Evolutionary conservation across 1,140 invertebrate species (phyloP).

Genomic region (Ectropis grisescens): DNA sequence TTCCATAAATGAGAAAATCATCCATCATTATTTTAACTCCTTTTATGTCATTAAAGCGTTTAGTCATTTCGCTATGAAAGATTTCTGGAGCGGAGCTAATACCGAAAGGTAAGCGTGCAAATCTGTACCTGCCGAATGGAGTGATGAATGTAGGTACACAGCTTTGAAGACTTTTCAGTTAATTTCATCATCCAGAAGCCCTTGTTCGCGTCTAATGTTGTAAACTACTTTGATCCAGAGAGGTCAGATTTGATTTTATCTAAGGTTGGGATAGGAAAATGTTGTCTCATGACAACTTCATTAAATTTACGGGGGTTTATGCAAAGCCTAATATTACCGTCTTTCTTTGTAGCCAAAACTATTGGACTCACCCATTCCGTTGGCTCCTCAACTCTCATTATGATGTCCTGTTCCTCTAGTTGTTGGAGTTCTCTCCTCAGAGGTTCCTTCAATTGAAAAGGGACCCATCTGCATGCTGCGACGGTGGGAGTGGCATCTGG

Average conservation of each 20-base stretch:
- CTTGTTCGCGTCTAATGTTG: slow-evolving; percentile 4
- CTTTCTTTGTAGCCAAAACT: slow-evolving; percentile 1
- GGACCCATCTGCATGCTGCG: slow-evolving; percentile 1
- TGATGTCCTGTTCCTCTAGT: background rate
- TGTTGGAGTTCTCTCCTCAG: background rate
- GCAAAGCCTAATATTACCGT: slow-evolving; percentile 3
- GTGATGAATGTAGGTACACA: slow-evolving; percentile 5
- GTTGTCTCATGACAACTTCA: slow-evolving; percentile 1
- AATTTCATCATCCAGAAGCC: slow-evolving; percentile 3
- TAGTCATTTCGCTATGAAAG: slow-evolving; percentile 26
- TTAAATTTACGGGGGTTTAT: slow-evolving; percentile 4
- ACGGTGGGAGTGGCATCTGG: too few relatives aligned
- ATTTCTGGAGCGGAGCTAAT: slow-evolving; percentile 45
- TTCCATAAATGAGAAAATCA: slow-evolving; percentile 12
- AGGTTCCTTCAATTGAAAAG: background rate
- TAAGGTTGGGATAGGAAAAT: slow-evolving; percentile 4
- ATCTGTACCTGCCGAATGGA: slow-evolving; percentile 46
- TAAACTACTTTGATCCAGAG: slow-evolving; percentile 1
- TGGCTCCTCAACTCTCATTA: background rate
- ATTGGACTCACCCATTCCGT: slow-evolving; percentile 3
- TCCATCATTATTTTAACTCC: slow-evolving; percentile 20
- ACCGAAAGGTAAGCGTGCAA: slow-evolving; percentile 41
- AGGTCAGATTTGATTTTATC: slow-evolving; percentile 3
- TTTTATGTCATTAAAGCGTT: slow-evolving; percentile 6
- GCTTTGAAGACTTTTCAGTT: background rate